These are phyloP conservation scores for Agrenia bidenticulata DNA, from an alignment of 2,888 invertebrate genomes.

Conservation along the genomic window DNA sequence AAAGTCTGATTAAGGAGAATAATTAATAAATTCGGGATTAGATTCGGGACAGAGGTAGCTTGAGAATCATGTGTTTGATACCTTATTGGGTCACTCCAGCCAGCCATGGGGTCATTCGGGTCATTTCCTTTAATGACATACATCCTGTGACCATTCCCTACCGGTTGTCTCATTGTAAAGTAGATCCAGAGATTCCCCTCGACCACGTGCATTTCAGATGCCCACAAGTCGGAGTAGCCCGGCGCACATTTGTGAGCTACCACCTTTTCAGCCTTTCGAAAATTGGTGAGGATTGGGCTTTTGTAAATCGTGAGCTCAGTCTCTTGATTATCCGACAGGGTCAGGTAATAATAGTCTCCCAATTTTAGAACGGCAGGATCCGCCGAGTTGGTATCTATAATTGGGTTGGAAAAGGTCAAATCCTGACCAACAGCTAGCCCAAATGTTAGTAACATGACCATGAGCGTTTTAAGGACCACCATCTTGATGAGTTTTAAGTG, in stretches of 20 bases:
- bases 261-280: constrained; percentile 28
- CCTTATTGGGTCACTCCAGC: constrained; percentile 30
- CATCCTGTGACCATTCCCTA: constrained; percentile 35
- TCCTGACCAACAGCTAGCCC: neutral
- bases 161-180: constrained; percentile 36
- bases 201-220: constrained; percentile 42
- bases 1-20: neutral
- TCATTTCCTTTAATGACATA: constrained; percentile 40
- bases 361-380: constrained; percentile 6
- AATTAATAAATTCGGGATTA: neutral
- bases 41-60: neutral
- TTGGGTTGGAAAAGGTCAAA: neutral
- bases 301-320: constrained; percentile 2
- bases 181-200: constrained; percentile 42
- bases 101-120: constrained; percentile 35
- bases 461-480: too few species aligned
- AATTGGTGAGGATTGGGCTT: constrained; percentile 35
- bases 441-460: too few species aligned
- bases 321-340: neutral
- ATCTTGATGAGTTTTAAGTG: too few species aligned
- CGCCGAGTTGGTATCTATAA: constrained; percentile 6
- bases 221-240: constrained; percentile 38
- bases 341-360: constrained; percentile 2
- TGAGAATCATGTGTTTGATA: neutral
- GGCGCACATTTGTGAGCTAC: constrained; percentile 30